Percentiles rank a stretch among this genome's conserved stretches.
These are phyloP conservation scores for Prinia subflava DNA, from an alignment of 2,113 vertebrate genomes.

Conservation along the genomic window DNA sequence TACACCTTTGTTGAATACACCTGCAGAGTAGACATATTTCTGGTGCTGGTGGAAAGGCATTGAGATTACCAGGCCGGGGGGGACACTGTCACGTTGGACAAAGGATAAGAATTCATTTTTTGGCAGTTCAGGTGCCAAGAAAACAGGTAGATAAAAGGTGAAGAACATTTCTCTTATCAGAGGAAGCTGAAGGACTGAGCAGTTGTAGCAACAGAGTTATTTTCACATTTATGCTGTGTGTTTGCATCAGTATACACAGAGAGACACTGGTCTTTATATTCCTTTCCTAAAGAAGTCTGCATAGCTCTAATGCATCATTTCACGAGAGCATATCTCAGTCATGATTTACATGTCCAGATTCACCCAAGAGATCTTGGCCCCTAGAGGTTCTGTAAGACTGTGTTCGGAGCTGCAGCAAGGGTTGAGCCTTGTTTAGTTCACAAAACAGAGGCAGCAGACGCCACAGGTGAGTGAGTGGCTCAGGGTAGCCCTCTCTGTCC, in stretches of 20 bases:
- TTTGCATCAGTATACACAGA: neutral
- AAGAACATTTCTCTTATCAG: neutral
- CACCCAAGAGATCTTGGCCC: neutral
- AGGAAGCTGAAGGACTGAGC: neutral
- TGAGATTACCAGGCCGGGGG: neutral
- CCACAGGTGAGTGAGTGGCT: neutral
- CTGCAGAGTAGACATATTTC: neutral
- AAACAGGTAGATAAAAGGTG: neutral
- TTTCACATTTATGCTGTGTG: neutral
- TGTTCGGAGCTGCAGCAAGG: neutral
- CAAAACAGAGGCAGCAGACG: neutral
- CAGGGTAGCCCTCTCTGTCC: fast-evolving
- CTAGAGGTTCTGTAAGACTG: neutral
- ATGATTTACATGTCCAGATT: neutral
- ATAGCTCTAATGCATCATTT: neutral
- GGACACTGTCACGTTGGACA: neutral
- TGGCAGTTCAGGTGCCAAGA: neutral
- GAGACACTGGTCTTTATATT: neutral
- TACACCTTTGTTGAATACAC: neutral
- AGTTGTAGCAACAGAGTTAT: neutral
- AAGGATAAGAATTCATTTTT: neutral
- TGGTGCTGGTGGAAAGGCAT: neutral
- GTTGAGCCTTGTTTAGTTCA: fast-evolving
- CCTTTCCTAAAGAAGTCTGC: neutral
- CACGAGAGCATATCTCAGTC: neutral